Conservation (phyloP, 2,888 invertebrate species). For the Nemotelus pantherinus region DNA sequence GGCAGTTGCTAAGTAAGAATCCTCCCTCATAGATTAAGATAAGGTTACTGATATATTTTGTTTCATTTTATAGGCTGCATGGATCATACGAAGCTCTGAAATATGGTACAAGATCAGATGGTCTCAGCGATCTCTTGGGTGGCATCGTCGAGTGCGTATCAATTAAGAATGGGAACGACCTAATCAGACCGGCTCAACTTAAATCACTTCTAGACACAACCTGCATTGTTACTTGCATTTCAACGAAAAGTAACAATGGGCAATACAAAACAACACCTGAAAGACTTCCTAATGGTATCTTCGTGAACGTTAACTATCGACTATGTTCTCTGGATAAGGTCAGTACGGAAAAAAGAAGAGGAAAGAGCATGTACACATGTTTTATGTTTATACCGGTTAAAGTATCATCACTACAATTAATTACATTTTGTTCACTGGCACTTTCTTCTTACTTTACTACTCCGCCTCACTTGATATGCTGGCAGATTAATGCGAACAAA, state of each 20-base stretch:
- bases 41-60: background rate
- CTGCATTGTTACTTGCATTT: slow-evolving; percentile 82
- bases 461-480: background rate
- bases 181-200: slow-evolving; percentile 70
- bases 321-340: slow-evolving; percentile 69
- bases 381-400: background rate
- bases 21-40: background rate
- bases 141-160: slow-evolving; percentile 86
- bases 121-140: slow-evolving; percentile 87
- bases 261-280: slow-evolving; percentile 70
- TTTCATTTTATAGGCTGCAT: slow-evolving; percentile 73
- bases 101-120: slow-evolving; percentile 89
- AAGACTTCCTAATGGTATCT: slow-evolving; percentile 73
- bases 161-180: slow-evolving; percentile 76
- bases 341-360: background rate
- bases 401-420: background rate
- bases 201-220: slow-evolving; percentile 81
- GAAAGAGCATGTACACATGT: background rate
- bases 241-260: slow-evolving; percentile 59
- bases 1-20: slow-evolving; percentile 86
- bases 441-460: background rate
- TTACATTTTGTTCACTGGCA: background rate
- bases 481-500: slow-evolving; percentile 46
- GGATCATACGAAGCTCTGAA: slow-evolving; percentile 94
- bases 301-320: slow-evolving; percentile 83